These are phyloP conservation scores for Hipposideros larvatus DNA, from an alignment of 2,797 vertebrate genomes.

Conservation along the genomic window DNA sequence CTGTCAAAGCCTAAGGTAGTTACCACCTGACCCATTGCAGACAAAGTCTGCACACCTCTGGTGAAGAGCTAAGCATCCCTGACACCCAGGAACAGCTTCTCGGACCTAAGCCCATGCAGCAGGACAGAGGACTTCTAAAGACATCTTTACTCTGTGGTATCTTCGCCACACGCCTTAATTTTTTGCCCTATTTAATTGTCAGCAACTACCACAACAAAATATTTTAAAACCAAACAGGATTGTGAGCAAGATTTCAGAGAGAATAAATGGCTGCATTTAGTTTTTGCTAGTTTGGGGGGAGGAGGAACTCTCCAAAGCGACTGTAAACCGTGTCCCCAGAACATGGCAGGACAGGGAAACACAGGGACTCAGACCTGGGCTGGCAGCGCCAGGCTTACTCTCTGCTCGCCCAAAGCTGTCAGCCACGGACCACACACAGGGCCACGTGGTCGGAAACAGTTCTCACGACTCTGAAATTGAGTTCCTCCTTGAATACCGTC, in stretches of 20 bases:
- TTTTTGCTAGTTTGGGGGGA: not conserved
- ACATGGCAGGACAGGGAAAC: fast-evolving
- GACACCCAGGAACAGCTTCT: not conserved
- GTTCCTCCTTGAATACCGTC: fast-evolving
- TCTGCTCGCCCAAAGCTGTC: fast-evolving
- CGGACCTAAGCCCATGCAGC: fast-evolving
- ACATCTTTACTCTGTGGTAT: fast-evolving
- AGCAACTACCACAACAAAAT: not conserved
- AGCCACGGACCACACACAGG: fast-evolving
- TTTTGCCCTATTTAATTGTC: not conserved
- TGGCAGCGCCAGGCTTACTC: fast-evolving
- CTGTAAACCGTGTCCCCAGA: not conserved
- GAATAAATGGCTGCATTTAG: fast-evolving
- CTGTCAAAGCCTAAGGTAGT: fast-evolving
- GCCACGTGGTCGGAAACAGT: fast-evolving
- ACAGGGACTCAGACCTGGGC: fast-evolving
- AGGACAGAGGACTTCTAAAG: not conserved
- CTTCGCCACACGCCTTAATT: not conserved
- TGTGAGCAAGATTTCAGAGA: not conserved
- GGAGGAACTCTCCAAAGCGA: not conserved
- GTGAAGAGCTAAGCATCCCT: not conserved
- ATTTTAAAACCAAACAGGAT: not conserved
- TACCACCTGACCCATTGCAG: not conserved
- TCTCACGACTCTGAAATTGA: fast-evolving
- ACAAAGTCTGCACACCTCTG: fast-evolving